phyloP scores from a whole-genome alignment of 2,113 vertebrate species.

The Neolamprologus fasciatus region DNA sequence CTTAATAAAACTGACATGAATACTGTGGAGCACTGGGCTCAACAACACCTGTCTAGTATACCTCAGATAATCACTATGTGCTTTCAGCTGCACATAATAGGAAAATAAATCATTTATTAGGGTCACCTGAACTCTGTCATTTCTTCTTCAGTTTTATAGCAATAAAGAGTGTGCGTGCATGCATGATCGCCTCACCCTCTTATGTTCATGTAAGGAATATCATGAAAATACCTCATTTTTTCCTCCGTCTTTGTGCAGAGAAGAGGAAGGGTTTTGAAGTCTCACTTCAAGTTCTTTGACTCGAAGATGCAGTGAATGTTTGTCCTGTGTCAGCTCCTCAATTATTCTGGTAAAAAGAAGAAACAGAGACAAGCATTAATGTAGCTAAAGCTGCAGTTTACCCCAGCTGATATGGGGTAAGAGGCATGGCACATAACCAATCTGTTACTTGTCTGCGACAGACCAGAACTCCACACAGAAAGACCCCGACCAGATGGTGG shows the following conservation, averaged over 20 bases:
- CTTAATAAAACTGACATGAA: neutral
- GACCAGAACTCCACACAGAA: neutral
- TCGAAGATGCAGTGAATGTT: constrained; percentile 41
- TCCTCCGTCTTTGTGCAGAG: constrained; percentile 5
- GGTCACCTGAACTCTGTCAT: neutral
- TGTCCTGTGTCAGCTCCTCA: constrained; percentile 74
- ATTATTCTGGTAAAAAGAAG: constrained; percentile 66
- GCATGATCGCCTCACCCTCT: neutral
- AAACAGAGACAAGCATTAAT: neutral
- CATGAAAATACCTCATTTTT: constrained; percentile 8
- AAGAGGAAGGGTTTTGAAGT: constrained; percentile 41
- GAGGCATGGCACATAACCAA: neutral
- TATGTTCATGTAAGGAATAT: neutral
- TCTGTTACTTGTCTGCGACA: neutral
- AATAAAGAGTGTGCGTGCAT: neutral
- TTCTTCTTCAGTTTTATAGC: neutral
- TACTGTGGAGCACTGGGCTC: neutral
- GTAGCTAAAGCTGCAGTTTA: neutral
- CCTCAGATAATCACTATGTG: neutral
- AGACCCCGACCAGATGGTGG: neutral
- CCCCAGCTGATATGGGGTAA: neutral
- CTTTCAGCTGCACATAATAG: neutral
- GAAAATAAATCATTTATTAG: neutral
- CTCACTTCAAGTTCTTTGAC: constrained; percentile 59
- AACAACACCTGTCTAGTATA: neutral